Evolutionary conservation across 2,797 vertebrate genomes (phyloP), one percentile per base, ranked within the genome.

Genomic region (Spheniscus humboldti): DNA sequence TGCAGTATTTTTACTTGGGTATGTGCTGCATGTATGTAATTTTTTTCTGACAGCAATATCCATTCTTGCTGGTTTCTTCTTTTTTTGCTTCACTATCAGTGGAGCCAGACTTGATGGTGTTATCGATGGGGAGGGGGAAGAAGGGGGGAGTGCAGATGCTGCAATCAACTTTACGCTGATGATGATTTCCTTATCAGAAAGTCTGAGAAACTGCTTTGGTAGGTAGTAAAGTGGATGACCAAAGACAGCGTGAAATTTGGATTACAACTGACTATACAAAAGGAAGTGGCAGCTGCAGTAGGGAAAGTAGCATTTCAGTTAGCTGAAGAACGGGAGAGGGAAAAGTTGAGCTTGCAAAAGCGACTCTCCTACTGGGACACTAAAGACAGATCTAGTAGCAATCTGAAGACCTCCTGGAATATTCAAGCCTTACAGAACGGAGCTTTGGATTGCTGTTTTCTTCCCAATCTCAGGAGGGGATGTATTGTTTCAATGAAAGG

Each of bases 221-320:
- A 73, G 39, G 71, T 80, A 92, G n/a, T 63, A 68, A 84, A 91
- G 73, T 62, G 47, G 92, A 52, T 93, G 90, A 94, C 77, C 79
- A 90, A 75, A 81, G 56, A 68, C 71, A 83, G 63, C 10, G 1
- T 93, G 94, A 88, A 86, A 96, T 94, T 60, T 37, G 71, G 68
- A 91, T 95, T 96, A 96, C 76, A 94, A 88, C 68, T 68, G n/a
- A 86, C 60, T 6, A 55, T 52, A 95, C 82, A 91, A 89, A 71
- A 75, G 89, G 27, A 85, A 94, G 39, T 18, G 39, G 82, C 68
- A 88, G 64, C 71, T 93, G 82, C 72, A 83, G 68, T 4, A 59
- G 35, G 25, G 17, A 39, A 81, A 59, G 73, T 3, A 93, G 52
- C 41, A 78, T 76, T 81, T 52, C 79, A 86, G 79, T 18, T 9